Evolutionary conservation across 2,888 invertebrate species (phyloP).

Genomic region (Penaeus monodon): DNA sequence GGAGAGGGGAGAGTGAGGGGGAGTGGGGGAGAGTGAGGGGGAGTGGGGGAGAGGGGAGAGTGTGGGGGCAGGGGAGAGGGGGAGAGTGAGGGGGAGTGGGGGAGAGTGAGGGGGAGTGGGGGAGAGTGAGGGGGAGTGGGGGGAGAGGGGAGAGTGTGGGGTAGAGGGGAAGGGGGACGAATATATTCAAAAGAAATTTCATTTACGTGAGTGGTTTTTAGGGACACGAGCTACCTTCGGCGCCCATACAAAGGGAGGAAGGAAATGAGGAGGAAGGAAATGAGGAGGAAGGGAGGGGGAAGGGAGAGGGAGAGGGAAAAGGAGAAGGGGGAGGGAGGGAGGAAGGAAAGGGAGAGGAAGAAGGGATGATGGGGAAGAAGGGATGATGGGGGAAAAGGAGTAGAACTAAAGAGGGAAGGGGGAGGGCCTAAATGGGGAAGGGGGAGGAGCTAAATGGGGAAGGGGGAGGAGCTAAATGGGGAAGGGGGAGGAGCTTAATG

Average conservation of each 20-base stretch:
- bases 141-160: background rate
- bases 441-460: too few species aligned
- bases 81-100: conserved; percentile 13
- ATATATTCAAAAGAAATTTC: background rate
- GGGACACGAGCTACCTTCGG: too few species aligned
- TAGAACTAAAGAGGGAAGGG: too few species aligned
- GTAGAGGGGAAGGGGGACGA: background rate
- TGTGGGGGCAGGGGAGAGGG: background rate
- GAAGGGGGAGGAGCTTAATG: too few species aligned
- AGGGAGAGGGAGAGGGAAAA: background rate
- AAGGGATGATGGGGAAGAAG: too few species aligned
- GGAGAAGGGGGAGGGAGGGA: background rate
- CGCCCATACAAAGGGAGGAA: background rate
- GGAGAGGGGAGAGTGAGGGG: background rate
- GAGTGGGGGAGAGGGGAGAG: background rate
- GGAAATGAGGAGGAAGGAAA: background rate
- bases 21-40: background rate
- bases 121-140: background rate
- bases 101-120: background rate
- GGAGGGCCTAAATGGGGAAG: too few species aligned
- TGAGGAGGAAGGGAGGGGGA: background rate
- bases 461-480: too few species aligned
- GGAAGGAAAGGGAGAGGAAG: background rate
- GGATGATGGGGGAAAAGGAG: too few species aligned
- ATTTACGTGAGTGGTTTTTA: too few species aligned